Evolutionary conservation across 2,888 invertebrate species (phyloP).

Genomic region (Drosophila paramelanica): DNA sequence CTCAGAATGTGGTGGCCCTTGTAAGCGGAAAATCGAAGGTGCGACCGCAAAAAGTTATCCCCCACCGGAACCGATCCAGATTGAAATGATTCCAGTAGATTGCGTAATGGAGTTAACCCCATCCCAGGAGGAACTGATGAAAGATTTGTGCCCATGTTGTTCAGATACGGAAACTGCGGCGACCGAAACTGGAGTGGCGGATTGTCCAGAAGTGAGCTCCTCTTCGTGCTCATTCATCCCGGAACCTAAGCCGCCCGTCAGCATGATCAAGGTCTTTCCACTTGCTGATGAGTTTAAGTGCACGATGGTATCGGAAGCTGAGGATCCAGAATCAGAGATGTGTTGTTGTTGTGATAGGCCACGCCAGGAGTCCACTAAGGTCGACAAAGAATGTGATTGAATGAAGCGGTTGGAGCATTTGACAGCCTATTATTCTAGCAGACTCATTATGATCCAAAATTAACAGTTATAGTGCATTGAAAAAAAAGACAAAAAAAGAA

Average conservation of each 20-base stretch:
- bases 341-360: constrained; percentile 4
- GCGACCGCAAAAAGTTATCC: not conserved
- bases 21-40: no score
- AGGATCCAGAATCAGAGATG: not conserved
- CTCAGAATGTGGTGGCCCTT: not conserved
- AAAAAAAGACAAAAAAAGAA: not conserved
- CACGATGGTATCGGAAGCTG: not conserved
- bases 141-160: not conserved
- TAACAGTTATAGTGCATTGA: constrained; percentile 2
- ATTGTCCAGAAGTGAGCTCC: no score
- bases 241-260: not conserved
- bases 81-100: constrained; percentile 8
- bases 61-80: constrained; percentile 11
- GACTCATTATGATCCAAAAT: constrained; percentile 7
- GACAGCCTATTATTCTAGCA: not conserved
- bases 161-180: not conserved
- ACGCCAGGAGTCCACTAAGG: not conserved
- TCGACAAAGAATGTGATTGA: constrained; percentile 2
- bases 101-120: constrained; percentile 5
- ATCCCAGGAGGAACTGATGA: constrained; percentile 1
- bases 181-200: no score
- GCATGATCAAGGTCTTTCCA: constrained; percentile 13
- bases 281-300: constrained; percentile 7
- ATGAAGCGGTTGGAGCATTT: not conserved
- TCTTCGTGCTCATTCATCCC: no score